phyloP scores from a whole-genome alignment of 2,888 invertebrate genomes.

The Portevinia maculata region DNA sequence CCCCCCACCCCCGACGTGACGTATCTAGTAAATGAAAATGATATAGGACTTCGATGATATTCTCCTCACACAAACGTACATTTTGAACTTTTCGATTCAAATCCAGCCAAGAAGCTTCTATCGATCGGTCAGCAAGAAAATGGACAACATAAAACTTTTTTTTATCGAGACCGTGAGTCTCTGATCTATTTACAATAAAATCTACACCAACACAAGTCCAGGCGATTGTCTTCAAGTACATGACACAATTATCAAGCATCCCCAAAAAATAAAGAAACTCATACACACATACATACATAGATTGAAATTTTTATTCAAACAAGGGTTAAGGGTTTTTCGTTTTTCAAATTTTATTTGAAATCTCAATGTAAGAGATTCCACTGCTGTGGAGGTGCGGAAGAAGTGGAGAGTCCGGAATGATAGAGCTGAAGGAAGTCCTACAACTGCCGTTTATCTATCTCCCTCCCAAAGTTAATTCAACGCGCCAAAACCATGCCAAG shows the following conservation, averaged over 20 bases:
- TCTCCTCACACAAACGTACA: constrained; percentile 14
- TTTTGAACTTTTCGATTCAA: constrained; percentile 32
- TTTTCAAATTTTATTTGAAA: constrained; percentile 72
- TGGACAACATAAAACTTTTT: constrained; percentile 66
- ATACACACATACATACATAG: constrained; percentile 64
- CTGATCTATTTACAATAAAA: constrained; percentile 74
- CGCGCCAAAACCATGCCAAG: constrained; percentile 48
- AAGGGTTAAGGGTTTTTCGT: constrained; percentile 61
- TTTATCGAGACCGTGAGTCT: constrained; percentile 28
- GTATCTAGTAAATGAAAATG: constrained; percentile 67
- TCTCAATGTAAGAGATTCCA: constrained; percentile 63
- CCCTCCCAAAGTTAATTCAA: constrained; percentile 49
- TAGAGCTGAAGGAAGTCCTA: constrained; percentile 57
- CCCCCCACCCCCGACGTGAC: too few relatives aligned
- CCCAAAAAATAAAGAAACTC: constrained; percentile 35
- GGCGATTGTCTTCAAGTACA: constrained; percentile 37
- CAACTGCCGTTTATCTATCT: neutral
- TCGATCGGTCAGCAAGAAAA: constrained; percentile 73
- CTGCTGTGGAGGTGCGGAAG: constrained; percentile 3
- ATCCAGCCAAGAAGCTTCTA: constrained; percentile 49
- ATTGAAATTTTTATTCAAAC: constrained; percentile 73
- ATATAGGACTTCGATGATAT: constrained; percentile 54
- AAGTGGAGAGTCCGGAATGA: constrained; percentile 37
- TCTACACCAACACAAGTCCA: constrained; percentile 64
- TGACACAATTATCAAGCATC: neutral